Conservation (phyloP, 2,113 vertebrate species). For the Corvus cornix region DNA sequence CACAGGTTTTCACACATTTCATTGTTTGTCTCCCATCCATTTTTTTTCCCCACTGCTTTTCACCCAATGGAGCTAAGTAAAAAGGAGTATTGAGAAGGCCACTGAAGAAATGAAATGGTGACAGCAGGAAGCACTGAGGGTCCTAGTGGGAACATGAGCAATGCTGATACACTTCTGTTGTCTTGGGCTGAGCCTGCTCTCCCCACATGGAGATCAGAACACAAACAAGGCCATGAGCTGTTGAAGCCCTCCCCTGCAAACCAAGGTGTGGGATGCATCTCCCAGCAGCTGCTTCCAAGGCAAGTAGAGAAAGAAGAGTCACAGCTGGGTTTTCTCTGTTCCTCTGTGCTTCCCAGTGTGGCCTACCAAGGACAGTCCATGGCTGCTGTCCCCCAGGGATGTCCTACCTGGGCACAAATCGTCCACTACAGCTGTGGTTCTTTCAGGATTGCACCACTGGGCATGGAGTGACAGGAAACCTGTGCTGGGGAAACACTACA, state of each 20-base stretch:
- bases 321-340: not conserved
- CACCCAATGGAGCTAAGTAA: not conserved
- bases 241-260: not conserved
- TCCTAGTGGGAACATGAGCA: not conserved
- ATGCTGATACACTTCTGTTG: not conserved
- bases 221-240: not conserved
- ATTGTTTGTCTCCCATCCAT: not conserved
- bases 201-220: not conserved
- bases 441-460: not conserved
- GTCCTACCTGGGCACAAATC: not conserved
- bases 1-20: not conserved
- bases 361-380: not conserved
- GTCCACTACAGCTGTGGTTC: rapidly evolving
- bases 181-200: not conserved
- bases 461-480: not conserved
- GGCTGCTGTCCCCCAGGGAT: not conserved
- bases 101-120: not conserved
- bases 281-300: not conserved
- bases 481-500: not conserved
- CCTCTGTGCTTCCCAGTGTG: not conserved
- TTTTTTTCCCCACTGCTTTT: not conserved
- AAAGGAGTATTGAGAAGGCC: not conserved
- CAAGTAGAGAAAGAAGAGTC: not conserved
- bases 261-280: not conserved
- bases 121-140: not conserved